phyloP scores from a whole-genome alignment of 1,140 invertebrate genomes.

The Drosophila punjabiensis region DNA sequence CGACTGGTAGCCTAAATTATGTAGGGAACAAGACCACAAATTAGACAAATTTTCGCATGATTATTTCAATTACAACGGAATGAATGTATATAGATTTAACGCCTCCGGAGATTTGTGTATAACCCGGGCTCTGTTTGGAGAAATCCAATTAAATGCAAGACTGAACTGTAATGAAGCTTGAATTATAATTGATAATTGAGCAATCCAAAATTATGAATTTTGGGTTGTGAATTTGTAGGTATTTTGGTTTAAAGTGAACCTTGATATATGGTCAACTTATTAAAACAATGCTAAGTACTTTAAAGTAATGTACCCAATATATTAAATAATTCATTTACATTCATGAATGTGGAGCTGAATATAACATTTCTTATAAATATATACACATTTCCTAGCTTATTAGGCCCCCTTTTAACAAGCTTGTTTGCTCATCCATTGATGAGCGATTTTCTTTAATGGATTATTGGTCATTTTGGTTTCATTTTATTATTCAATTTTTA shows the following conservation, averaged over 20 bases:
- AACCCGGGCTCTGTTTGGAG: background rate
- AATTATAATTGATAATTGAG: conserved; percentile 12
- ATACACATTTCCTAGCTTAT: background rate
- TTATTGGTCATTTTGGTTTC: conserved; percentile 17
- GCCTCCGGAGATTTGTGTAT: conserved; percentile 14
- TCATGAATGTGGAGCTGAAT: background rate
- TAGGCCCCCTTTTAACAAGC: background rate
- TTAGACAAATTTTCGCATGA: conserved; percentile 47
- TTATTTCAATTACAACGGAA: conserved; percentile 47
- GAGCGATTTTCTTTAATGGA: conserved; percentile 11
- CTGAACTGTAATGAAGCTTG: background rate
- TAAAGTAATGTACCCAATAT: too few relatives aligned
- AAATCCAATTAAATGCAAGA: conserved; percentile 16
- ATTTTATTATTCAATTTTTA: conserved; percentile 47
- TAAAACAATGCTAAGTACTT: too few relatives aligned
- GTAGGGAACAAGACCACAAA: conserved; percentile 38
- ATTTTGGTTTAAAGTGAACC: too few relatives aligned
- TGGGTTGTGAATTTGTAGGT: background rate
- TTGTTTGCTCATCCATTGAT: background rate
- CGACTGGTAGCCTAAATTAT: conserved; percentile 29
- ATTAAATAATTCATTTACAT: too few relatives aligned
- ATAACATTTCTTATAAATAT: background rate
- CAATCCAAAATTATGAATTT: background rate
- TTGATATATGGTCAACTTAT: too few relatives aligned
- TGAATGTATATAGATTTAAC: conserved; percentile 30